Percentiles rank a stretch among this genome's conserved stretches.
These are phyloP conservation scores for Phalacrocorax carbo DNA, from an alignment of 2,113 vertebrate genomes.

Conservation along the genomic window DNA sequence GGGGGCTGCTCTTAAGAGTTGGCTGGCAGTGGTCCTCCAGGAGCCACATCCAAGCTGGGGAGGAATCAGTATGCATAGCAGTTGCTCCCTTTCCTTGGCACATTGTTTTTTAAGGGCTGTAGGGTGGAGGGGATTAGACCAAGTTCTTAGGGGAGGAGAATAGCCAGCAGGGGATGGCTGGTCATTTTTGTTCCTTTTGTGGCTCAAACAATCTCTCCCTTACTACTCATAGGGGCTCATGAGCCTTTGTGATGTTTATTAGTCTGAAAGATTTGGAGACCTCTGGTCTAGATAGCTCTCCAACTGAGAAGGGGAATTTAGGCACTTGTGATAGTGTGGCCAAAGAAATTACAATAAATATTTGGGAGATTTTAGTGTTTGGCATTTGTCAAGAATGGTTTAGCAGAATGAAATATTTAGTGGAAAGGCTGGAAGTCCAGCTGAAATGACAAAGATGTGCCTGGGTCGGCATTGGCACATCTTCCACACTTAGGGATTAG, in stretches of 20 bases:
- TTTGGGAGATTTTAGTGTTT: conserved; percentile 53
- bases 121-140: conserved; percentile 46
- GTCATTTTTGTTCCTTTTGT: conserved; percentile 66
- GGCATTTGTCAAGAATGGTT: conserved; percentile 32
- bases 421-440: conserved; percentile 37
- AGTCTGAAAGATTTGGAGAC: conserved; percentile 54
- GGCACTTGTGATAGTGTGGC: conserved; percentile 35
- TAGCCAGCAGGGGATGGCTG: conserved; percentile 54
- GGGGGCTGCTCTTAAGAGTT: not conserved
- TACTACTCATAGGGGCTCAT: conserved; percentile 19
- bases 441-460: conserved; percentile 60
- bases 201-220: conserved; percentile 36
- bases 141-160: conserved; percentile 51
- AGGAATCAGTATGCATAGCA: conserved; percentile 39
- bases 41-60: not conserved
- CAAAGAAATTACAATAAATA: conserved; percentile 58
- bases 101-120: conserved; percentile 41
- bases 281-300: conserved; percentile 59
- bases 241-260: conserved; percentile 55
- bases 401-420: conserved; percentile 39
- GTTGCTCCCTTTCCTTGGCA: conserved; percentile 24
- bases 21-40: conserved; percentile 25
- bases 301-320: conserved; percentile 50
- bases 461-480: conserved; percentile 53
- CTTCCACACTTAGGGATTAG: conserved; percentile 57